Percentiles rank a stretch among this genome's conserved stretches.
phyloP scores from a whole-genome alignment of 92 coral and sea anemone species.

The Micromussa lordhowensis region DNA sequence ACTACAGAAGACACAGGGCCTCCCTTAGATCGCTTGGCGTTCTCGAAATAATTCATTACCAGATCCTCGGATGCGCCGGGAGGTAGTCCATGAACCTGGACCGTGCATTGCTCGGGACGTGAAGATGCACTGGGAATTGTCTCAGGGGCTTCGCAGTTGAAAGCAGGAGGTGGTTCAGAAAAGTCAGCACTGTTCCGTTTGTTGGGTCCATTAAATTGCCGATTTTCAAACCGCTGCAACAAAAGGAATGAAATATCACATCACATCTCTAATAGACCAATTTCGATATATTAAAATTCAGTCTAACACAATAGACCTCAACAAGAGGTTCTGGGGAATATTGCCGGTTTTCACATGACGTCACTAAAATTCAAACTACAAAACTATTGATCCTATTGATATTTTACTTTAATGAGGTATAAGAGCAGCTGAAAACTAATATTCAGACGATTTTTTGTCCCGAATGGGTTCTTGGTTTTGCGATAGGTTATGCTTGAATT shows the following conservation, averaged over 20 bases:
- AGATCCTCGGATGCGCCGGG: slow-evolving; percentile 62
- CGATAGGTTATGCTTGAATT: too few species aligned
- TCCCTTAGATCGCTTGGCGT: slow-evolving; percentile 76
- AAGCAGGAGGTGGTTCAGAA: background rate
- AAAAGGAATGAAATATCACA: background rate
- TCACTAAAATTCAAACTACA: too few species aligned
- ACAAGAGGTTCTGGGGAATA: too few species aligned
- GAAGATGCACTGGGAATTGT: background rate
- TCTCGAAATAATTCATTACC: slow-evolving; percentile 76
- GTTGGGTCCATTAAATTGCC: background rate
- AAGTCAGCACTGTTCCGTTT: background rate
- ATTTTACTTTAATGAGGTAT: too few species aligned
- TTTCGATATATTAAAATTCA: too few species aligned
- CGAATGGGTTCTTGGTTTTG: too few species aligned
- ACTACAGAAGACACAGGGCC: slow-evolving; percentile 72
- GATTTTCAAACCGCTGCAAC: background rate
- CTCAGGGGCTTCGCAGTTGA: background rate
- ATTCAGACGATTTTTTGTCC: too few species aligned
- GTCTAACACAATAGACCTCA: too few species aligned
- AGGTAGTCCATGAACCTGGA: slow-evolving; percentile 63
- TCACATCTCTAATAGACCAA: background rate
- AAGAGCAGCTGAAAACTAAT: too few species aligned
- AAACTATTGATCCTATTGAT: too few species aligned
- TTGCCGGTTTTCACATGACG: too few species aligned
- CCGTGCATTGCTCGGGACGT: background rate